Percentiles rank a stretch among this genome's conserved stretches.
phyloP scores from a whole-genome alignment of 23 tunicate species.

The Halocynthia roretzi region DNA sequence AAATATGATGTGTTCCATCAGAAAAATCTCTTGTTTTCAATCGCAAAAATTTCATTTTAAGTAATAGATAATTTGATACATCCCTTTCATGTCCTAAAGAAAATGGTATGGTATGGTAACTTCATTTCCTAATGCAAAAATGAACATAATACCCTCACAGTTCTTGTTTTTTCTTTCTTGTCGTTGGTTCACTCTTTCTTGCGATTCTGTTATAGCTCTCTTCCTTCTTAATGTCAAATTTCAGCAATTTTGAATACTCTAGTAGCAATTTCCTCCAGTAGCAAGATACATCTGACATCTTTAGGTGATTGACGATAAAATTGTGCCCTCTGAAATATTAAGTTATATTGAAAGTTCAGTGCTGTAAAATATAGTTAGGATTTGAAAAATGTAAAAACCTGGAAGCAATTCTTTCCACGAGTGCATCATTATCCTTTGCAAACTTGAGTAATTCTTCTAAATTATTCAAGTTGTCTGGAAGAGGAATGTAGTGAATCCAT shows the following conservation, averaged over 20 bases:
- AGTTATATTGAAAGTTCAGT: background rate
- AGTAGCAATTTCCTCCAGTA: constrained; percentile 70
- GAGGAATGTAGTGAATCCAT: constrained; percentile 90
- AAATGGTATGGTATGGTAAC: too few relatives aligned
- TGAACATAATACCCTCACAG: too few relatives aligned
- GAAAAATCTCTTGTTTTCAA: too few relatives aligned
- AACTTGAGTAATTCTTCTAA: constrained; percentile 67
- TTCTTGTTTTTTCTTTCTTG: too few relatives aligned
- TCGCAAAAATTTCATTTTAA: too few relatives aligned
- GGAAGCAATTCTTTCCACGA: constrained; percentile 56
- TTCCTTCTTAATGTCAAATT: constrained; percentile 41
- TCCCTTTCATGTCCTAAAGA: too few relatives aligned
- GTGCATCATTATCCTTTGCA: constrained; percentile 69
- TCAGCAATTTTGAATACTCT: constrained; percentile 39
- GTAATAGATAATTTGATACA: too few relatives aligned
- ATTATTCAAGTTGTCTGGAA: constrained; percentile 27
- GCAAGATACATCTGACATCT: constrained; percentile 65
- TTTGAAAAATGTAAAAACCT: constrained; percentile 20
- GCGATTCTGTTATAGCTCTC: constrained; percentile 13
- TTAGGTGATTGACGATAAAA: constrained; percentile 42
- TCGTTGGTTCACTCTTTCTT: too few relatives aligned
- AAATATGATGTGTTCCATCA: too few relatives aligned
- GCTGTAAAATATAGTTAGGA: background rate
- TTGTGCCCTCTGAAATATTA: constrained; percentile 35
- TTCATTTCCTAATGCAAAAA: too few relatives aligned